Evolutionary conservation across 2,113 vertebrate species (phyloP).

Genomic region (Meleagris gallopavo): DNA sequence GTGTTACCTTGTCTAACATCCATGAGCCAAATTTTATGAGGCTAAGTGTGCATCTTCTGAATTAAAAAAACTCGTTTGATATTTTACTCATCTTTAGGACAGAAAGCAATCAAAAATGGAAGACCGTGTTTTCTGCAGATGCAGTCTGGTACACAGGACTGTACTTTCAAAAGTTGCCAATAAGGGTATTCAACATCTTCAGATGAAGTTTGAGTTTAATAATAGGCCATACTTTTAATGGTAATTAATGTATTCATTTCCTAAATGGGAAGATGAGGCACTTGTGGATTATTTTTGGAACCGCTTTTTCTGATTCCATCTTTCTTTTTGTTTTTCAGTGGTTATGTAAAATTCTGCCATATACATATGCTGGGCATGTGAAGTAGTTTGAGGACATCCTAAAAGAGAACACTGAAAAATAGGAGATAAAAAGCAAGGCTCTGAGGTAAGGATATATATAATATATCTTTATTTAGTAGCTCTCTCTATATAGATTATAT

Average conservation of each 20-base stretch:
- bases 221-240: constrained; percentile 42
- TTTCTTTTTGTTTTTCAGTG: neutral
- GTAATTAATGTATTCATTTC: constrained; percentile 36
- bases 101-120: constrained; percentile 45
- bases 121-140: neutral
- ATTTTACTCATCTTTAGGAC: neutral
- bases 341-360: neutral
- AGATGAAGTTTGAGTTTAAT: constrained; percentile 50
- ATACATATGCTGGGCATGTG: neutral
- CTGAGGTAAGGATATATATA: neutral
- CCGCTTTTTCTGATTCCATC: constrained; percentile 1
- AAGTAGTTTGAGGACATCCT: neutral
- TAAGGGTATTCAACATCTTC: constrained; percentile 25
- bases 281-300: constrained; percentile 64
- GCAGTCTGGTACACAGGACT: neutral
- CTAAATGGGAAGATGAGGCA: constrained; percentile 49
- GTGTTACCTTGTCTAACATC: neutral
- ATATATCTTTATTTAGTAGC: too few species aligned
- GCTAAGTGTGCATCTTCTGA: neutral
- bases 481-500: too few species aligned
- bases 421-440: neutral
- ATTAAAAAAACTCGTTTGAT: neutral
- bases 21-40: neutral
- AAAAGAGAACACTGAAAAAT: neutral
- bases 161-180: constrained; percentile 25